phyloP scores from a whole-genome alignment of 2,113 vertebrate species.

The Pelmatolapia mariae region DNA sequence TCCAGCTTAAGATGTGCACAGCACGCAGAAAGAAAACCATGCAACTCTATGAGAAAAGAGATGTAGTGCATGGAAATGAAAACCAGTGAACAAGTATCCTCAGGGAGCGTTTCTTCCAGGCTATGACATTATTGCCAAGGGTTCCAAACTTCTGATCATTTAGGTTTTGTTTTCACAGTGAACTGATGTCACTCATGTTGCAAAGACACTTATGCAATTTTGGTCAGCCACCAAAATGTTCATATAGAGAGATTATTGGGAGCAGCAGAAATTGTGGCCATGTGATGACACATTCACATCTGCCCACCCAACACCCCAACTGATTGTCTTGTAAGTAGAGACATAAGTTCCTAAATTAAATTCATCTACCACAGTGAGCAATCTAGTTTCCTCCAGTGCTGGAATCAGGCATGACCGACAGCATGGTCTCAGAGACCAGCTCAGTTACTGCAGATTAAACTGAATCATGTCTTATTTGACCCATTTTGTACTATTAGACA shows the following conservation, averaged over 20 bases:
- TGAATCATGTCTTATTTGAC: background rate
- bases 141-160: background rate
- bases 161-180: background rate
- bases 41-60: background rate
- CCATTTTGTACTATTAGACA: background rate
- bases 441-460: background rate
- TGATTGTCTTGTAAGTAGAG: background rate
- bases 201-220: background rate
- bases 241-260: background rate
- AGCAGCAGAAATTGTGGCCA: background rate
- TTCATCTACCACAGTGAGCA: background rate
- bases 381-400: background rate
- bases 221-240: background rate
- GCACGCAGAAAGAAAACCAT: background rate
- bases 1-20: background rate
- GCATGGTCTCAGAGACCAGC: background rate
- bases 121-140: background rate
- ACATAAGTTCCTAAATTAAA: background rate
- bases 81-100: background rate
- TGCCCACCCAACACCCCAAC: background rate
- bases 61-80: background rate
- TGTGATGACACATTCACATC: background rate
- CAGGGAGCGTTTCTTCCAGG: background rate
- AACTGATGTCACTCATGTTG: background rate
- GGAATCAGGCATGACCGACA: background rate